Percentiles rank a stretch among this genome's conserved stretches.
Evolutionary conservation across 2,888 invertebrate species (phyloP).

Genomic region (Escarpia spicata): DNA sequence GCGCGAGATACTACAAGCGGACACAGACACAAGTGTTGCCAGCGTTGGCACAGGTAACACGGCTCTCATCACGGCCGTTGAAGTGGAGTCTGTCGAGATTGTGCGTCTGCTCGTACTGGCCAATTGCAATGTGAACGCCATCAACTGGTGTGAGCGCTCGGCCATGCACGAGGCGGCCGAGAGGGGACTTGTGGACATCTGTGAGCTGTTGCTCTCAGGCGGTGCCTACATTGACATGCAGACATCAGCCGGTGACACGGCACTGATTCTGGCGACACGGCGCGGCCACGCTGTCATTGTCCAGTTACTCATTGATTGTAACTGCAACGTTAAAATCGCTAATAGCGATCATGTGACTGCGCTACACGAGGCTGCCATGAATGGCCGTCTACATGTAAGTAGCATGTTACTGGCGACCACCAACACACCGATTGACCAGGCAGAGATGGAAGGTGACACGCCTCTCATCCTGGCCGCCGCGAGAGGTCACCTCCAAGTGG

Average conservation of each 20-base stretch:
- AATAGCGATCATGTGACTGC: slow-evolving; percentile 34
- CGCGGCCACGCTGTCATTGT: slow-evolving; percentile 51
- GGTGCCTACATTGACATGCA: slow-evolving; percentile 42
- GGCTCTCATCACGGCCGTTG: slow-evolving; percentile 62
- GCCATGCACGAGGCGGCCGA: slow-evolving; percentile 55
- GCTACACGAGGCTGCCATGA: slow-evolving; percentile 34
- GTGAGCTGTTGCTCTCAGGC: slow-evolving; percentile 49
- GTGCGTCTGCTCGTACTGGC: slow-evolving; percentile 72
- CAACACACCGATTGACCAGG: slow-evolving; percentile 27
- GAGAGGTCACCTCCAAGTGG: slow-evolving; percentile 33
- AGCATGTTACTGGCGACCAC: slow-evolving; percentile 28
- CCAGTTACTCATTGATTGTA: slow-evolving; percentile 50
- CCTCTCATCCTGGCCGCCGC: slow-evolving; percentile 32
- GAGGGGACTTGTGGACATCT: slow-evolving; percentile 47
- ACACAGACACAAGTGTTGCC: slow-evolving; percentile 56
- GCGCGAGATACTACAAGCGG: slow-evolving; percentile 52
- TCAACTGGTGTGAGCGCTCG: slow-evolving; percentile 83
- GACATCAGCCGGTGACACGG: slow-evolving; percentile 50
- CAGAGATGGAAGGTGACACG: slow-evolving; percentile 35
- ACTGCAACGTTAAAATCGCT: slow-evolving; percentile 48
- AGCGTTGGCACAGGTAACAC: slow-evolving; percentile 56
- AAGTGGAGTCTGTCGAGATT: slow-evolving; percentile 50
- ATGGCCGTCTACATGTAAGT: slow-evolving; percentile 28
- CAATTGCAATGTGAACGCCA: slow-evolving; percentile 88
- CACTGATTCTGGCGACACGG: slow-evolving; percentile 47